Conservation (phyloP, 2,113 vertebrate species). For the Tetrax tetrax region DNA sequence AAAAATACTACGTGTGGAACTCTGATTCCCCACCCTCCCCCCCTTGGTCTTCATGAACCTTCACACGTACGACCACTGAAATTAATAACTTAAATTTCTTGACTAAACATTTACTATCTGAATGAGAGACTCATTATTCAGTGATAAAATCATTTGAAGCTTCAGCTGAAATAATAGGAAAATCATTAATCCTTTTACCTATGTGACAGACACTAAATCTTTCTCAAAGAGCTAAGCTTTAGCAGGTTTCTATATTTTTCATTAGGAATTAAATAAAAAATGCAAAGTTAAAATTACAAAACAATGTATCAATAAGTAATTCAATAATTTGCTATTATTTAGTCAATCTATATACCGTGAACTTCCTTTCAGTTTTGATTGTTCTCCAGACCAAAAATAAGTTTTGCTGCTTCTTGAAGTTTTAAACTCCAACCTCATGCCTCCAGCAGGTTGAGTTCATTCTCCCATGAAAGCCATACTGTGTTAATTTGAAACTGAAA, state of each 20-base stretch:
- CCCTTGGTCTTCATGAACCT: not conserved
- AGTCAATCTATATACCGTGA: not conserved
- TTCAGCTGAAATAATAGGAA: not conserved
- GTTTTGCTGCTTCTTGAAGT: not conserved
- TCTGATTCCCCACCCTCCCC: not conserved
- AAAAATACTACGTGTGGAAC: not conserved
- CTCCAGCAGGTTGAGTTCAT: not conserved
- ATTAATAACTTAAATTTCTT: not conserved
- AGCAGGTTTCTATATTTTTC: not conserved
- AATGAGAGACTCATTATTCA: not conserved
- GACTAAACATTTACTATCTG: not conserved
- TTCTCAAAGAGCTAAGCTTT: not conserved
- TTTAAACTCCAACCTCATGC: not conserved
- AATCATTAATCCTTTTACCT: not conserved
- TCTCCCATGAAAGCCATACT: not conserved
- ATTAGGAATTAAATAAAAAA: not conserved
- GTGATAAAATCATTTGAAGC: not conserved
- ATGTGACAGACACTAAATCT: not conserved
- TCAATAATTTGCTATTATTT: not conserved
- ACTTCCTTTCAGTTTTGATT: not conserved
- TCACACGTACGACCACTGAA: not conserved
- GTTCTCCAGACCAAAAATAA: not conserved
- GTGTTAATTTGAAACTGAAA: not conserved
- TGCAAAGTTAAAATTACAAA: not conserved
- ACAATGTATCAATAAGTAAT: not conserved